Conservation (phyloP, 2,113 vertebrate genomes). For the Sorex araneus region DNA sequence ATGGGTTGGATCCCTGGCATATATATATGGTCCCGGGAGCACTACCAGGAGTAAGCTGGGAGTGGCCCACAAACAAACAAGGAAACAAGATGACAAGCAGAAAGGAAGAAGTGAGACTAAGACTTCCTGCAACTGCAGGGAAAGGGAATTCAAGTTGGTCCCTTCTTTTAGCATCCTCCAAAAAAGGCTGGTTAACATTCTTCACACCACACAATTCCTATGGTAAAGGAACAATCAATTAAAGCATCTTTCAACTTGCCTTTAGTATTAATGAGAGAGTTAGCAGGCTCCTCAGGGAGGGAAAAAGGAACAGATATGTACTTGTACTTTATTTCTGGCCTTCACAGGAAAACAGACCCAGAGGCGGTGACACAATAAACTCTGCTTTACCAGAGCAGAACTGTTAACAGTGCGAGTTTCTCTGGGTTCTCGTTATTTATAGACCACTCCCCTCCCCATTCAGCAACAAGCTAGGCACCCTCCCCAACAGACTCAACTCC, state of each 20-base stretch:
- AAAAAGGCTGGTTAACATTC: background rate
- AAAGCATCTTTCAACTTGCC: conserved; percentile 33
- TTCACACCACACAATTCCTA: background rate
- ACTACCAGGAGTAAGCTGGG: no score
- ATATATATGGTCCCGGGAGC: no score
- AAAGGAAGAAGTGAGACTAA: background rate
- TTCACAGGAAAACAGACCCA: conserved; percentile 80
- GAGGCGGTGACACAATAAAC: conserved; percentile 72
- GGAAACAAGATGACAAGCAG: background rate
- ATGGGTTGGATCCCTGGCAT: no score
- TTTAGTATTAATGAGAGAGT: conserved; percentile 54
- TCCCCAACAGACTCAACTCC: conserved; percentile 46
- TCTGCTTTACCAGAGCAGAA: conserved; percentile 64
- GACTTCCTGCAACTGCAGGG: background rate
- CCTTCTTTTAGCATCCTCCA: background rate
- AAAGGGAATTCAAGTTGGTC: background rate
- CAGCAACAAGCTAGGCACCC: conserved; percentile 66
- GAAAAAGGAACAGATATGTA: background rate
- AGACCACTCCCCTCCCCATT: conserved; percentile 63
- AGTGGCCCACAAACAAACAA: no score
- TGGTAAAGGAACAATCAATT: background rate
- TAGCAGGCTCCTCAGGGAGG: background rate
- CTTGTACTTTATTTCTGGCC: conserved; percentile 74
- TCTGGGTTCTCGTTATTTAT: conserved; percentile 68
- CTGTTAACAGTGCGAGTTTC: conserved; percentile 59